Evolutionary conservation across 1,140 invertebrate species (phyloP), one percentile per base, ranked within the genome.

Genomic region (Heterodera schachtii): DNA sequence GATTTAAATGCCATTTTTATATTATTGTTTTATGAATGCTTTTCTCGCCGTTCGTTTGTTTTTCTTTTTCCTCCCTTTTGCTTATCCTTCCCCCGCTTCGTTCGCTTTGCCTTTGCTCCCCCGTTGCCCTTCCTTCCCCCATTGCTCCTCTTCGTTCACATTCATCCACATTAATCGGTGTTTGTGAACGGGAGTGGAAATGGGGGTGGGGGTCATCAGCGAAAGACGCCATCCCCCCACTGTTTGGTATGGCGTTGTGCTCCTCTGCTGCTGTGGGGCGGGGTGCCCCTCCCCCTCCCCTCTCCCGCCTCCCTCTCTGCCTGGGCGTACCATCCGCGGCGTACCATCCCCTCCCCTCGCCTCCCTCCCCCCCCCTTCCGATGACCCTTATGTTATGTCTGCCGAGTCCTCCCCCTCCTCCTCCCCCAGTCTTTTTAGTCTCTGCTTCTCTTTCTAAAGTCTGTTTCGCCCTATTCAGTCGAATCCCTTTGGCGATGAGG

Each of bases 301-400:
- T 69, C 67, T 69, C 67, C 19, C 67, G 6, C 19, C 67, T n/a
- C 67, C 67, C 69, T 11, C 21, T 31, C 69, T 41, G 69, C 69
- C 69, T 71, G 69, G 69, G 57, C 57, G 57, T 71, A 71, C 69
- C 69, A 71, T 60, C 57, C 69, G 31, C 44, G 69, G 69, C 69
- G 69, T 71, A 71, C 69, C 69, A 71, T 71, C 44, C 69, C 69
- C 7, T 5, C 21, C 69, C 69, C 16, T 16, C 69, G 6, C 16
- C 69, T 8, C 6, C 41, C 69, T 1, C 67, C 67, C n/a, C 19
- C 67, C 11, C 49, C n/a, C 67, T 3, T 43, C 69, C 8, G 69
- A 71, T 71, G 69, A 71, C 69, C 69, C 69, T 71, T 71, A 71
- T 71, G 69, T 46, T 46, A 52, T 52, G 69, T 60, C 57, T 60